These are phyloP conservation scores for Erpornis zantholeuca DNA, from an alignment of 2,113 vertebrate species.

Conservation along the genomic window DNA sequence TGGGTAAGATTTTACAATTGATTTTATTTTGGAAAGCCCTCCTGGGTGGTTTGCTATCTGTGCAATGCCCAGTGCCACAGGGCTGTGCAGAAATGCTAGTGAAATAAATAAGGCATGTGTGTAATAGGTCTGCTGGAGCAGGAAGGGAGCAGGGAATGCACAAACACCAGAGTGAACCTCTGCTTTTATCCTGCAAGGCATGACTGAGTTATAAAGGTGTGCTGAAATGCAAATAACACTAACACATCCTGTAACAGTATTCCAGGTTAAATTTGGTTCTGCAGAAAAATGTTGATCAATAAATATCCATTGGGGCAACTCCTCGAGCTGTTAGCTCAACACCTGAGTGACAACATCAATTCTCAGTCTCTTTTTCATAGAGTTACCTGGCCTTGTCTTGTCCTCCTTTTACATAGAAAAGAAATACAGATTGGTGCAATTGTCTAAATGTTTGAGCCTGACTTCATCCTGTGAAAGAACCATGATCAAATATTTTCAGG, in stretches of 20 bases:
- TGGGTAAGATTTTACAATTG: neutral
- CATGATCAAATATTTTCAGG: neutral
- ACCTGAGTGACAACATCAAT: neutral
- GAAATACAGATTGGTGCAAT: neutral
- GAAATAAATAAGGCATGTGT: neutral
- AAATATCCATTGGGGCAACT: neutral
- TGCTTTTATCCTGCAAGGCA: neutral
- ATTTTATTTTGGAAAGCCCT: neutral
- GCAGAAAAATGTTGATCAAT: neutral
- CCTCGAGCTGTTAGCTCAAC: neutral
- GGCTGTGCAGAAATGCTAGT: neutral
- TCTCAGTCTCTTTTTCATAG: neutral
- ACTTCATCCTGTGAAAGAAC: neutral
- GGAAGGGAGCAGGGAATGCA: neutral
- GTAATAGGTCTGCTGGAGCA: neutral
- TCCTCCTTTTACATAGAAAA: neutral
- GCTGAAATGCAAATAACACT: neutral
- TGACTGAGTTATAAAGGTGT: neutral
- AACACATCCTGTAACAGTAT: neutral
- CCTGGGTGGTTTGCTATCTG: neutral
- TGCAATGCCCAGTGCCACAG: neutral
- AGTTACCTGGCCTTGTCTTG: neutral
- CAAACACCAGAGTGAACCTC: neutral
- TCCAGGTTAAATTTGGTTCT: neutral
- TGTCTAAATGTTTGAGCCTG: neutral